A percentile compares a stretch with the other conserved stretches of the same genome.
These are phyloP conservation scores for Euphonia xanthogaster DNA, from an alignment of 2,797 vertebrate species.

Conservation along the genomic window DNA sequence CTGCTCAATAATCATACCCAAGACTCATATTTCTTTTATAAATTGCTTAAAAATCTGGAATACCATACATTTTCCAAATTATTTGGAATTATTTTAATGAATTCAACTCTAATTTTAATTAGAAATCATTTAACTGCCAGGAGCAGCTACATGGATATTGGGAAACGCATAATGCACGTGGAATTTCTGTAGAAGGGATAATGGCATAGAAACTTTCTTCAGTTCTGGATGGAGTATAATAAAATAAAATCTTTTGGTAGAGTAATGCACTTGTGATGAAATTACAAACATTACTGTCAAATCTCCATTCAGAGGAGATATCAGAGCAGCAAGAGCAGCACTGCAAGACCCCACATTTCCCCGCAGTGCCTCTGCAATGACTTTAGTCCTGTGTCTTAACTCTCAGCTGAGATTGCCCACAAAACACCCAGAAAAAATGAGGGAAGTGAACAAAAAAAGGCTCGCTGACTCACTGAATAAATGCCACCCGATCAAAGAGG, in stretches of 20 bases:
- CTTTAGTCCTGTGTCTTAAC: background rate
- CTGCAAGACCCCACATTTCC: background rate
- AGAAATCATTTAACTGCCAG: background rate
- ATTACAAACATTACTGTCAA: background rate
- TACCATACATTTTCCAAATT: background rate
- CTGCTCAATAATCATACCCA: background rate
- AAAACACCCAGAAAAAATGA: background rate
- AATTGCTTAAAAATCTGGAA: slow-evolving; percentile 5
- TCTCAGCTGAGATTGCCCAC: background rate
- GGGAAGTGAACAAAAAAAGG: background rate
- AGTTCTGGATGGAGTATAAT: background rate
- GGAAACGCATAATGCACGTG: background rate
- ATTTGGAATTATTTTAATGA: background rate
- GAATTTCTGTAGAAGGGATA: background rate
- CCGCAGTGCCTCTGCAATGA: accelerated
- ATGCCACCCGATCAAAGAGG: background rate
- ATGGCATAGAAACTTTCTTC: background rate
- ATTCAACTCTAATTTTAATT: background rate
- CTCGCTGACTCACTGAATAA: background rate
- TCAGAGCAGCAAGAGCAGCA: background rate
- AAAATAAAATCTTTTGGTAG: background rate
- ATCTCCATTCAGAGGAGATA: background rate
- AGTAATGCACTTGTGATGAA: background rate
- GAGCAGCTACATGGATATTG: slow-evolving; percentile 4
- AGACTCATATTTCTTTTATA: background rate